Percentiles rank a stretch among this genome's conserved stretches.
These are phyloP conservation scores for Stomatorhinus walkeri DNA, from an alignment of 2,797 vertebrate species.

Conservation along the genomic window DNA sequence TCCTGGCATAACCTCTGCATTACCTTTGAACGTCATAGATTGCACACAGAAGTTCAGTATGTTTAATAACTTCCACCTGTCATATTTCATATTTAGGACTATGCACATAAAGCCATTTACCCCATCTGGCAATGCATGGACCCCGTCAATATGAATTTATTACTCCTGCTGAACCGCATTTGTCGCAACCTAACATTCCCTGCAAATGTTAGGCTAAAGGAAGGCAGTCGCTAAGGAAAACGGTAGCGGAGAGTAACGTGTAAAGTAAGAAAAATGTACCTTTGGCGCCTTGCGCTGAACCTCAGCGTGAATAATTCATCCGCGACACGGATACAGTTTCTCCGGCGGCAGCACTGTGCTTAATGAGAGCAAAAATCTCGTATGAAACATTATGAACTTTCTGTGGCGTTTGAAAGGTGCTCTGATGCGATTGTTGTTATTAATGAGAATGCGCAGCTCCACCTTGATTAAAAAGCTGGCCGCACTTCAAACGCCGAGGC, in stretches of 20 bases:
- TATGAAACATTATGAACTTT: background rate
- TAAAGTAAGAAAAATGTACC: background rate
- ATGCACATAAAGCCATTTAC: background rate
- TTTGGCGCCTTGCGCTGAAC: background rate
- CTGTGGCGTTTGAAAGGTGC: background rate
- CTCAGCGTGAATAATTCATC: background rate
- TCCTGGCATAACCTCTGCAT: background rate
- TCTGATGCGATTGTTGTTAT: background rate
- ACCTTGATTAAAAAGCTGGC: background rate
- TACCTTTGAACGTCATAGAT: background rate
- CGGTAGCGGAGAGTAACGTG: background rate
- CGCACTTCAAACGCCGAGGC: background rate
- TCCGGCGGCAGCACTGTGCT: background rate
- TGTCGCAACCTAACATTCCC: background rate
- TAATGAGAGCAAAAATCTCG: background rate
- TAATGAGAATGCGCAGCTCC: background rate
- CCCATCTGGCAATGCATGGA: background rate
- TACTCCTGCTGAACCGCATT: background rate
- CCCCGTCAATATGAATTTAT: background rate
- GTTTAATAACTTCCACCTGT: background rate
- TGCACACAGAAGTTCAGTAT: background rate
- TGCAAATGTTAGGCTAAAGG: background rate
- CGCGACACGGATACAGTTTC: background rate
- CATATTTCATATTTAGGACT: background rate
- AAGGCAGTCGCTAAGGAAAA: background rate